Base-by-base conservation (phyloP, 2,888 invertebrate species). In the Drosophila kuntzei region DNA sequence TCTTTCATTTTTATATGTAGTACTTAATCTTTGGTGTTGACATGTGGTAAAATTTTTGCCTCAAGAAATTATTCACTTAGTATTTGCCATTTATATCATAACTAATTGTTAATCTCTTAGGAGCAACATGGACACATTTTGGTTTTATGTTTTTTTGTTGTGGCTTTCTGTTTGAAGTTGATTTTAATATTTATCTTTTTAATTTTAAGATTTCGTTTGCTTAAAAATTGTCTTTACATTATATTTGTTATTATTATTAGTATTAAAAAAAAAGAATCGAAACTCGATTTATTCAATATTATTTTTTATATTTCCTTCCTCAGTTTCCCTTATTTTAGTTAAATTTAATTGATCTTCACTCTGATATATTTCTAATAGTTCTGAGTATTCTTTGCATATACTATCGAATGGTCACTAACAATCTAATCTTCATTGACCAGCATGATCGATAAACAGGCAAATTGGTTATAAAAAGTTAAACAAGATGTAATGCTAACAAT, bases 21-120 rank as follows among this genome's bases (percentile, higher is more conserved):
- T 51, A n/a, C n/a, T n/a, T n/a, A 32, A 47, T 16, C 18, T 51
- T 12, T 4, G n/a, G 32, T 32, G 49, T 49, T 34, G 49, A 34
- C 32, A 49, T 49, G 20, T 32, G 47, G n/a, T 20, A 0, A 20
- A n/a, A 1, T 46, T 49, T 29, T 47, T 11, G 5, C 2, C 22
- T 22, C 0, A 46, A 27, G 46, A 16, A 27, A 11, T 27, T 44
- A 44, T 14, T n/a, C 46, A 27, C 6, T 34, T 34, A 7, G n/a
- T 34, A 34, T 7, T 34, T 34, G n/a, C 12, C 2, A 5, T 34
- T 34, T n/a, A 5, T 34, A 34, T 34, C 34, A n/a, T 12, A 32
- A 32, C 12, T 32, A 11, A 12, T 32, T 11, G 29, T 32, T 12
- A 32, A 11, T 12, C 29, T 12, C 29, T 32, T 32, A 3, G 11